Evolutionary conservation across 2,113 vertebrate genomes (phyloP), one percentile per base, ranked within the genome.

Genomic region (Isichthys henryi): DNA sequence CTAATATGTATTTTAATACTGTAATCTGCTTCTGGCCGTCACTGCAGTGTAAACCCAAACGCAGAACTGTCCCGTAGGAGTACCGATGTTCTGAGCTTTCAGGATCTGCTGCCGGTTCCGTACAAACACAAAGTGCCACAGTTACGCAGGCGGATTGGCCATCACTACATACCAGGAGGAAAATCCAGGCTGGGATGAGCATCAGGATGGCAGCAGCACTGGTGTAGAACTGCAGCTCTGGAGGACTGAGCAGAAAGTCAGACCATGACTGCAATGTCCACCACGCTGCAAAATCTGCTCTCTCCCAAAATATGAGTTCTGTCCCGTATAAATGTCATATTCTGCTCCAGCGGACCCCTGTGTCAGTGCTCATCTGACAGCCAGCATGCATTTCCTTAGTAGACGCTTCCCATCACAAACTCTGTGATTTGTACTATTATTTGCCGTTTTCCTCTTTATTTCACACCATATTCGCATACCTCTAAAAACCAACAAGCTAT

Each of bases 181-280:
- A 98, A 86, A 96, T 91, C 98, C 98, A 99, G 3, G 98, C 97
- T 2, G 98, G 98, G 86, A 99, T 95, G 0, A 99, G 97, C 98
- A 99, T 97, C 31, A 97, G 92, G 90, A 98, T 94, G 0, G 97
- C 98, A 0, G 98, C 97, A 0, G 98, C 97, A 1, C 98, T 99
- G 7, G 98, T 99, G 85, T 97, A 99, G 93, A 99, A 99, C 94
- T 99, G 98, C 82, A 99, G 96, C 88, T 99, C 98, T 10, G 97
- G 96, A 15, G 98, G 97, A 90, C 98, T 99, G 83, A 58, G 92
- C 52, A 17, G 62, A 89, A 85, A 15, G 3, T 5, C 11, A 27
- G n/a, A 27, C 3, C 83, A 49, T 85, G n/a, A 86, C 82, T 23
- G 43, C 10, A 87, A 39, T 56, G 31, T 31, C 9, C 62, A 13